Evolutionary conservation across 1,140 invertebrate genomes (phyloP).

Genomic region (Drosophila kohkoa): DNA sequence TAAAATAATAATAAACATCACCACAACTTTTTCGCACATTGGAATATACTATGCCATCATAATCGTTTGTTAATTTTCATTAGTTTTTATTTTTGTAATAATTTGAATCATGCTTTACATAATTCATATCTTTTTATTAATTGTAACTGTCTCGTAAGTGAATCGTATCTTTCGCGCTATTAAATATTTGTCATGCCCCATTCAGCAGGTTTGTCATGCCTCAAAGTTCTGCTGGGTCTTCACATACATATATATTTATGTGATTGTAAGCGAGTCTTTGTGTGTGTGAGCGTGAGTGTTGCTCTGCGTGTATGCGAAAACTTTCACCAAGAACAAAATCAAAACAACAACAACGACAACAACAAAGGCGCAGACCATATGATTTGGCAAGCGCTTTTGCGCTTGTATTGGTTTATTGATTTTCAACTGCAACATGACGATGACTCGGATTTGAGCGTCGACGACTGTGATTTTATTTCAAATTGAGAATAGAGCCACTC

Average conservation of each 20-base stretch:
- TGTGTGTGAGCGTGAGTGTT: conserved; percentile 18
- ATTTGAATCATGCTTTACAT: too few species aligned
- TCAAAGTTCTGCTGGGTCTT: conserved; percentile 16
- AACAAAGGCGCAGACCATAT: conserved; percentile 61
- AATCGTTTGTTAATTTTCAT: too few species aligned
- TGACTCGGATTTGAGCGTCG: neutral
- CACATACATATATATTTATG: conserved; percentile 2
- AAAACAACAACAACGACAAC: conserved; percentile 51
- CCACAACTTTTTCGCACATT: too few species aligned
- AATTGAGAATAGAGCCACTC: conserved; percentile 35
- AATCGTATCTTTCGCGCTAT: too few species aligned
- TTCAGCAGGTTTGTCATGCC: conserved; percentile 18
- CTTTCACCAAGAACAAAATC: conserved; percentile 69
- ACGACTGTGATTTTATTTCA: neutral
- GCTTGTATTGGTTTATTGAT: conserved; percentile 81
- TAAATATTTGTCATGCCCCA: neutral
- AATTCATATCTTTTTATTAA: too few species aligned
- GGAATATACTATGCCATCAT: too few species aligned
- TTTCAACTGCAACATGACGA: conserved; percentile 49
- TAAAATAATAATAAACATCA: too few species aligned
- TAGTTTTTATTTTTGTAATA: too few species aligned
- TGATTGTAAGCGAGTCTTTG: too few species aligned
- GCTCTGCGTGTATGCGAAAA: conserved; percentile 45
- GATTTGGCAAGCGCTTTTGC: conserved; percentile 72
- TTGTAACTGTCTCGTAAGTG: too few species aligned